Evolutionary conservation across 2,888 invertebrate species (phyloP).

Genomic region (Nemurella pictetii): DNA sequence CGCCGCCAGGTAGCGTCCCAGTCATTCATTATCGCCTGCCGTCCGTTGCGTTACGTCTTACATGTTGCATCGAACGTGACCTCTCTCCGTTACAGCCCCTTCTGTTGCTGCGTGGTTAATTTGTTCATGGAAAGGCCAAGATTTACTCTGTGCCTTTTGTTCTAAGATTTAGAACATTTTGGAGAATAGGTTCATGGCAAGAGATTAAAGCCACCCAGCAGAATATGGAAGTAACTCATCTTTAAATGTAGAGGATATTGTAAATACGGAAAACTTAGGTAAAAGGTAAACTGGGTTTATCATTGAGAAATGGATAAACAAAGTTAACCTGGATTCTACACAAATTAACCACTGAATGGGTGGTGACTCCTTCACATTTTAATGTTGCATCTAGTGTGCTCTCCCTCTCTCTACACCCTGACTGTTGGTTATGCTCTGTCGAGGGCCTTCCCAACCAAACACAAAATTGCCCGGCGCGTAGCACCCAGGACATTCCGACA

Average conservation of each 20-base stretch:
- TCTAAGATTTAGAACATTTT: neutral
- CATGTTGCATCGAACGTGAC: neutral
- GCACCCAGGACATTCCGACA: neutral
- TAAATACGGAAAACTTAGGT: neutral
- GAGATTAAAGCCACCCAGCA: no score
- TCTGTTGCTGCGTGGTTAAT: neutral
- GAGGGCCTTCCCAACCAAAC: neutral
- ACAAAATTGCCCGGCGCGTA: neutral
- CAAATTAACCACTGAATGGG: neutral
- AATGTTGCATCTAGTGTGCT: neutral
- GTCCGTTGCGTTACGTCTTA: conserved; percentile 6
- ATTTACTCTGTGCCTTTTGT: neutral
- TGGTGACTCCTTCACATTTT: neutral
- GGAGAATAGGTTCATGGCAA: no score
- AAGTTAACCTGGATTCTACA: neutral
- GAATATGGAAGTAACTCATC: no score
- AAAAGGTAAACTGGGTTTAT: neutral
- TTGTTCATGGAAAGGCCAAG: neutral
- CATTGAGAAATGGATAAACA: neutral
- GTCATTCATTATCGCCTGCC: neutral
- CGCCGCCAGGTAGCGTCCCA: conserved; percentile 60
- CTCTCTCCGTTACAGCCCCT: no score
- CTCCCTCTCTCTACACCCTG: neutral
- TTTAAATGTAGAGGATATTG: no score
- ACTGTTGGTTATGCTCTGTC: neutral